Base-by-base conservation (phyloP, 2,888 invertebrate genomes). In the Schrankia costaestrigalis region DNA sequence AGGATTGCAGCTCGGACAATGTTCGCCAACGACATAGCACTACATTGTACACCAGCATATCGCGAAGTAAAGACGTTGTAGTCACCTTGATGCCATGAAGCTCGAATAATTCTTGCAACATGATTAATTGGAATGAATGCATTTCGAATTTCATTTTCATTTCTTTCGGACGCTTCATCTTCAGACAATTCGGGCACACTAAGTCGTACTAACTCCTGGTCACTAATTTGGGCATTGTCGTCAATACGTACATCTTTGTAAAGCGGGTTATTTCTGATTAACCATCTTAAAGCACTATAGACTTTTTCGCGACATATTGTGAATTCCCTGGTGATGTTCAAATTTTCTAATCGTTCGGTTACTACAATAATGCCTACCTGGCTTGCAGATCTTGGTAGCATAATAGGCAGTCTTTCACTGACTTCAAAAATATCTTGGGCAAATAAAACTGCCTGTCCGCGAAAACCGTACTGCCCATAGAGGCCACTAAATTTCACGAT, bases 31-130 rank as follows among this genome's bases (percentile, higher is more conserved):
- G 36, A 50, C 51, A 56, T 59, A 2, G 55, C 53, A 53, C 44
- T 47, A 35, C 59, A 58, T 45, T 59, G 56, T 22, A 31, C 31
- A 8, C 55, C 56, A 26, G 46, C 42, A 47, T 23, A 48, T 22
- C 35, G 36, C 30, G 56, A 47, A 25, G 31, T 43, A 23, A 60
- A 60, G 25, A 57, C 29, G 9, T 10, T 11, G 25, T 44, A 26
- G 31, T 58, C 43, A 1, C 37, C 56, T 53, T 58, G 63, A 58
- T 62, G 44, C 41, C 54, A 59, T 35, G 56, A 57, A 34, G 49
- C 56, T 22, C 55, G 52, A 10, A 56, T 9, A 41, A 61, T 61
- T 41, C 51, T 38, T 13, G 41, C n/a, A n/a, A n/a, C n/a, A n/a
- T n/a, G n/a, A n/a, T n/a, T n/a, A n/a, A n/a, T n/a, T n/a, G n/a